Evolutionary conservation across 2,113 vertebrate species (phyloP), one percentile per base, ranked within the genome.

Genomic region (Urocynchramus pylzowi): DNA sequence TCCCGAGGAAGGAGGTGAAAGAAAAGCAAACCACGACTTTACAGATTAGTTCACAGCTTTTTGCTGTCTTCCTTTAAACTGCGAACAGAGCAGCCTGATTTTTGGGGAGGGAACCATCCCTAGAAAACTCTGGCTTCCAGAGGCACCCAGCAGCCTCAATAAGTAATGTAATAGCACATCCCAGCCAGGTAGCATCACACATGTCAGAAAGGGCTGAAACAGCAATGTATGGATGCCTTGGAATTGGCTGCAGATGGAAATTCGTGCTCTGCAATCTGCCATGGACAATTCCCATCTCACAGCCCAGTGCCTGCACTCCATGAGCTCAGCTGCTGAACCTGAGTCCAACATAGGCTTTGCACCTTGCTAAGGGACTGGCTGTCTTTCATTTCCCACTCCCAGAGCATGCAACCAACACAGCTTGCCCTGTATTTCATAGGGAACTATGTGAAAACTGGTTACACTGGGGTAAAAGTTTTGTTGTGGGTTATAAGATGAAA

Each of bases 261-360:
- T 13, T 53, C 2, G 0, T 9, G 44, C 41, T 41, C 50, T 35
- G 1, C 1, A 1, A 31, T 17, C 65, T 11, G 3, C 49, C 37
- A 4, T 1, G 1, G n/a, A 33, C 5, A 83, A 41, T 14, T 75
- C 52, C 91, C 59, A 18, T 27, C 19, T 16, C 14, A 21, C 2
- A 75, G 65, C 30, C 63, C 30, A 4, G 16, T 15, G 12, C 42
- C 56, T 67, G 16, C 6, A 1, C 41, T 57, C 26, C 12, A 18
- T 5, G 16, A 69, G 41, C 41, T 64, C 56, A 21, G 42, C 0
- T 22, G 39, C n/a, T 33, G 53, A 41, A 50, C 3, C 6, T 49
- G 59, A 39, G 35, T 39, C 41, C 61, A 42, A 30, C 39, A 41
- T 10, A 42, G n/a, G 33, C 2, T 80, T 95, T 54, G 30, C 24